phyloP scores from a whole-genome alignment of 2,797 vertebrate genomes.

The Botia almorhae region DNA sequence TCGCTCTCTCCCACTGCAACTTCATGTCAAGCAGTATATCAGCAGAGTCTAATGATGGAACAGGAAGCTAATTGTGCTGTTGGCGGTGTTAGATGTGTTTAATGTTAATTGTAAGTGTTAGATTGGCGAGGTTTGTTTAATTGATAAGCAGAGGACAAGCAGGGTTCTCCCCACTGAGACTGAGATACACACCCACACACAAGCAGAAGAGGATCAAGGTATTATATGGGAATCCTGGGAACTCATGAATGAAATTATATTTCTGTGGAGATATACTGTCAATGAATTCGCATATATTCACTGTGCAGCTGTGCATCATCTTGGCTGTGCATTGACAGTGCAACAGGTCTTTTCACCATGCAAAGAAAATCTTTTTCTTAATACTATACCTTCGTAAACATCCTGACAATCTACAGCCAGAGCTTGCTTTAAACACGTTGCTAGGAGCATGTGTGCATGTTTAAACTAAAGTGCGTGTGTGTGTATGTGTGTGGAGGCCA shows the following conservation, averaged over 20 bases:
- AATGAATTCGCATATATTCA: not conserved
- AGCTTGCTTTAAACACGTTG: constrained; percentile 59
- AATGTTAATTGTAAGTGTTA: constrained; percentile 57
- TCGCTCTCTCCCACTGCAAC: constrained; percentile 28
- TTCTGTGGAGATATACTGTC: constrained; percentile 4
- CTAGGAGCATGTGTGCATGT: constrained; percentile 66
- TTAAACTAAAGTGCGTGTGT: constrained; percentile 48
- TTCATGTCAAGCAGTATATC: constrained; percentile 44
- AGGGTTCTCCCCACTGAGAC: constrained; percentile 54
- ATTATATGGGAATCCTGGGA: constrained; percentile 42
- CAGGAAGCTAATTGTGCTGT: constrained; percentile 49
- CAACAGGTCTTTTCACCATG: constrained; percentile 18
- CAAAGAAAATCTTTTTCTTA: constrained; percentile 4
- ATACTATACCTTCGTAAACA: not conserved
- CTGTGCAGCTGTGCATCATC: not conserved
- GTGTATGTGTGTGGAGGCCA: constrained; percentile 50
- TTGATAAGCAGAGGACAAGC: constrained; percentile 49
- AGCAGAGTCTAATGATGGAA: constrained; percentile 26
- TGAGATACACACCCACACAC: constrained; percentile 31
- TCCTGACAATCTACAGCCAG: not conserved
- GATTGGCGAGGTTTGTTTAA: constrained; percentile 55
- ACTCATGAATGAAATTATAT: constrained; percentile 35
- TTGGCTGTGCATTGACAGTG: not conserved
- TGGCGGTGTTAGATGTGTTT: constrained; percentile 47
- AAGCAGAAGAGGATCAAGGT: constrained; percentile 31